phyloP scores from a whole-genome alignment of 2,888 invertebrate species.

The Scaptodrosophila latifasciaeformis region DNA sequence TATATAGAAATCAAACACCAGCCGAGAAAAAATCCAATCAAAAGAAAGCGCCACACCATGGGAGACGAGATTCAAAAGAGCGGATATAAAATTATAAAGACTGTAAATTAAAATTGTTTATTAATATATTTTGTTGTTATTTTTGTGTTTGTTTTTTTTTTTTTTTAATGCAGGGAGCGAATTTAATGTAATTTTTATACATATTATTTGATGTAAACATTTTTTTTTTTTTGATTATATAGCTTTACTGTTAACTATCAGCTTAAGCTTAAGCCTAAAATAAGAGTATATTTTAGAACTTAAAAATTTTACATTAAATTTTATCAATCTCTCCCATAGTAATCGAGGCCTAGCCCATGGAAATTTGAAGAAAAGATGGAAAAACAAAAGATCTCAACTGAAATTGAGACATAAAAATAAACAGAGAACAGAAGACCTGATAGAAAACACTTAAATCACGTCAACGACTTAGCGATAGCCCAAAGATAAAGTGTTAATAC shows the following conservation, averaged over 20 bases:
- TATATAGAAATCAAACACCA: slow-evolving; percentile 45
- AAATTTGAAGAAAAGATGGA: slow-evolving; percentile 11
- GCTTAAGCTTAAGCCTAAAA: too few species aligned
- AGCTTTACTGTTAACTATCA: too few species aligned
- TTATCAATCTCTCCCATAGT: not conserved
- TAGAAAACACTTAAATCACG: slow-evolving; percentile 54
- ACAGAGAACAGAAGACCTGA: slow-evolving; percentile 24
- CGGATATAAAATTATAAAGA: not conserved
- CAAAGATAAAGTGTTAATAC: slow-evolving; percentile 30
- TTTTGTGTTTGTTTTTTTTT: not conserved
- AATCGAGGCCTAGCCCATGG: not conserved
- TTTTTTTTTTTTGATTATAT: too few species aligned
- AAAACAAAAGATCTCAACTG: slow-evolving; percentile 9
- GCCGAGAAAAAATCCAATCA: slow-evolving; percentile 12
- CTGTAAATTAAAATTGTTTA: not conserved
- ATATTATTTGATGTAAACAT: too few species aligned
- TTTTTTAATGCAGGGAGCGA: too few species aligned
- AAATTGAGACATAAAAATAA: slow-evolving; percentile 55
- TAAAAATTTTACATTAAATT: too few species aligned
- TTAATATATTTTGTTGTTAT: not conserved
- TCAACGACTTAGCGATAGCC: slow-evolving; percentile 30
- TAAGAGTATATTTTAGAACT: too few species aligned
- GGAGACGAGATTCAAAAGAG: not conserved
- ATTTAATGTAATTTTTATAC: too few species aligned
- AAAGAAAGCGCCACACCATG: slow-evolving; percentile 41